Evolutionary conservation across 1,140 invertebrate genomes (phyloP).

Genomic region (Nilaparvata lugens): DNA sequence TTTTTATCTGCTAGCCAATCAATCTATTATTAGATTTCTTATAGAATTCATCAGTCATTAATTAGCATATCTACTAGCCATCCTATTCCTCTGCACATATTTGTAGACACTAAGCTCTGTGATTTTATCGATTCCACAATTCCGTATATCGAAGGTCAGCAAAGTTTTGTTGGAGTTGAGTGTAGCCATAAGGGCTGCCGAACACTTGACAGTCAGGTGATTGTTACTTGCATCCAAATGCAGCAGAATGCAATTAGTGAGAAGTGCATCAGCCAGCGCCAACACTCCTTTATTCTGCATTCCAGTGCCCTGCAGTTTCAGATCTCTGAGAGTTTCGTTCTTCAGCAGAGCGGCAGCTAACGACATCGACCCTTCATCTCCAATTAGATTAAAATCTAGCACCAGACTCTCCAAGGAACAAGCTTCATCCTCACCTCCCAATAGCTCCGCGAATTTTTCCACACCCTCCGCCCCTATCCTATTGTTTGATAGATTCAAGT

Average conservation of each 20-base stretch:
- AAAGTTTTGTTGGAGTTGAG: slow-evolving; percentile 12
- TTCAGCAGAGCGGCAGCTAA: slow-evolving; percentile 32
- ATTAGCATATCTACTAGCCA: too few relatives aligned
- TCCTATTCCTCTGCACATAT: slow-evolving; percentile 4
- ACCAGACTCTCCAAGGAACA: slow-evolving; percentile 29
- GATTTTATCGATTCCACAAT: slow-evolving; percentile 11
- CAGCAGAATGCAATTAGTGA: slow-evolving; percentile 28
- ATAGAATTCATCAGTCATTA: too few relatives aligned
- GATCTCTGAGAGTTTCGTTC: slow-evolving; percentile 23
- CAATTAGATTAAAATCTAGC: slow-evolving; percentile 33
- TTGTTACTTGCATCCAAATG: slow-evolving; percentile 33
- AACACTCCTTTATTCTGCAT: slow-evolving; percentile 28
- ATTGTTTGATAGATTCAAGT: slow-evolving; percentile 32
- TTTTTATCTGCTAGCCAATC: too few relatives aligned
- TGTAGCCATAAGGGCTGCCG: slow-evolving; percentile 17
- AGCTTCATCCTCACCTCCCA: slow-evolving; percentile 20
- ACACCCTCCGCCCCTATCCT: slow-evolving; percentile 26
- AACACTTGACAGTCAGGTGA: slow-evolving; percentile 30
- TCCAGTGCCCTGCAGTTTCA: slow-evolving; percentile 30
- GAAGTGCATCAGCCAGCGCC: slow-evolving; percentile 30
- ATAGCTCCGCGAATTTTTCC: slow-evolving; percentile 25
- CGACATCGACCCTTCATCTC: slow-evolving; percentile 30
- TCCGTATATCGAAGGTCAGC: slow-evolving; percentile 11
- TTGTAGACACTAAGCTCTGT: background rate
- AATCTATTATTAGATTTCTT: too few relatives aligned